Percentiles rank a stretch among this genome's conserved stretches.
phyloP scores from a whole-genome alignment of 1,140 invertebrate genomes.

The Zaprionus africanus region DNA sequence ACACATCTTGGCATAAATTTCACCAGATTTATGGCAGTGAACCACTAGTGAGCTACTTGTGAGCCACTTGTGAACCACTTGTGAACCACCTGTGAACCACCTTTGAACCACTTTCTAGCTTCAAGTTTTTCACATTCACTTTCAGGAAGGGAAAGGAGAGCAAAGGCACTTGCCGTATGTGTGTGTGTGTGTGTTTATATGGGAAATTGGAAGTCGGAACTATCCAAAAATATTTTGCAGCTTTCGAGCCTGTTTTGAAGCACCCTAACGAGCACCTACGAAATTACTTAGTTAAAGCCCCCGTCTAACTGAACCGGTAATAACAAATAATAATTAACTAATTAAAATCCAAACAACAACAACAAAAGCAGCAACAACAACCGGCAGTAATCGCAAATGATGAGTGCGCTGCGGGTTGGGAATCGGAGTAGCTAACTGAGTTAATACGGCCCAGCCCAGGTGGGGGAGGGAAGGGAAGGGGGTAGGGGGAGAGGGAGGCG shows the following conservation, averaged over 20 bases:
- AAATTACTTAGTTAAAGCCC: slow-evolving; percentile 30
- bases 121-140: not conserved
- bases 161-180: not conserved
- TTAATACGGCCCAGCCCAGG: slow-evolving; percentile 37
- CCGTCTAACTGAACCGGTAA: slow-evolving; percentile 43
- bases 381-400: slow-evolving; percentile 58
- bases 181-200: not conserved
- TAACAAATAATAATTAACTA: slow-evolving; percentile 70
- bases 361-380: slow-evolving; percentile 31
- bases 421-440: slow-evolving; percentile 35
- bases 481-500: not conserved
- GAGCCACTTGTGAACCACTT: not conserved
- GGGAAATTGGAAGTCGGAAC: slow-evolving; percentile 13
- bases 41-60: not conserved
- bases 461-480: not conserved
- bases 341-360: slow-evolving; percentile 52
- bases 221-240: not conserved
- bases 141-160: slow-evolving; percentile 3
- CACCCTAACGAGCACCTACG: slow-evolving; percentile 10
- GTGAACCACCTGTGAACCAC: not conserved
- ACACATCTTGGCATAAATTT: too few relatives aligned
- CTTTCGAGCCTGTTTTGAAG: not conserved
- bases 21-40: not conserved
- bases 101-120: not conserved
- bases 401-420: slow-evolving; percentile 35